Base-by-base conservation (phyloP, 2,888 invertebrate genomes). In the Sphaerophoria rueppellii region DNA sequence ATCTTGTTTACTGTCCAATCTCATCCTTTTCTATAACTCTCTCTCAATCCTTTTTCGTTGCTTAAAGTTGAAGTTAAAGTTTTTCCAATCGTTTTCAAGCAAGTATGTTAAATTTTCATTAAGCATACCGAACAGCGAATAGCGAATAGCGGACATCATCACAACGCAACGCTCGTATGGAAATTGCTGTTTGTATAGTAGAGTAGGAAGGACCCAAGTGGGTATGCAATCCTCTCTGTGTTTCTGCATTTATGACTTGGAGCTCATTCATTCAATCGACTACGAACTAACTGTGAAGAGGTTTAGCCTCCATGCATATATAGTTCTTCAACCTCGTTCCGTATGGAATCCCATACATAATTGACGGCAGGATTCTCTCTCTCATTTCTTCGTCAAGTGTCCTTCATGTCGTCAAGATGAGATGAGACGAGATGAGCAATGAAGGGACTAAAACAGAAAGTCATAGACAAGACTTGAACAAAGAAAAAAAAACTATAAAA, bases 31-130 rank as follows among this genome's bases (percentile, higher is more conserved):
- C 43, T 9, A 12, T 43, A 11, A 11, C 4, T 32, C 40, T 34
- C 67, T 65, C 37, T 12, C 12, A 9, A 12, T 14, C 6, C 32
- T 4, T 12, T 40, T 63, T 9, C 50, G 52, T 11, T 63, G 70
- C 74, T 52, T 67, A 24, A 2, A 24, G 2, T 24, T 2, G 24
- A 24, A 24, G 2, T 24, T 67, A 74, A 75, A 79, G 71, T 75
- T 46, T 40, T 48, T 67, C 67, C 57, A 60, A 83, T 83, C 65
- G 75, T 72, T 79, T 83, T 79, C 67, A 83, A 79, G 79, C 75
- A 83, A 79, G 82, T 79, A 65, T 75, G 71, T 2, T 70, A 75
- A 74, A 78, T 82, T 79, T 78, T 78, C 82, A 78, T 82, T 82
- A 74, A 82, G 78, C 78, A 71, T 74, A 74, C 78, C 74, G 60